Evolutionary conservation across 1,140 invertebrate genomes (phyloP), one percentile per base, ranked within the genome.

Genomic region (Drosophila kepulauana): DNA sequence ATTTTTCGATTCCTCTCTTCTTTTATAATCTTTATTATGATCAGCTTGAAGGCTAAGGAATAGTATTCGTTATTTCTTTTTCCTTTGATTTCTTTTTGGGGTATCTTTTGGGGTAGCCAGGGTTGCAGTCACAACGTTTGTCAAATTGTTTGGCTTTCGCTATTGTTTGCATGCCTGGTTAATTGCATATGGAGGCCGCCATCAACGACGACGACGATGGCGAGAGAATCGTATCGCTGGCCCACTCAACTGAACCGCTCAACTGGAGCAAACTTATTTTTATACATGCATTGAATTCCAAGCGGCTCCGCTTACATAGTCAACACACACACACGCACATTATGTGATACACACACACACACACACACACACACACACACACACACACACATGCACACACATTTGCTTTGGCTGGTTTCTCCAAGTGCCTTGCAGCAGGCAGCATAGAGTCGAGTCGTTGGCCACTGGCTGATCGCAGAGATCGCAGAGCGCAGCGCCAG

Each of bases 281-380:
- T 84, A 75, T 74, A 87, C 84, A 88, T 88, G 85, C 84, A 88
- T 84, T 88, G 74, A 89, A 89, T 88, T 88, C 84, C 84, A 88
- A 84, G 84, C 85, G 84, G 84, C 84, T 88, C 84, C 85, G 81
- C 89, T 89, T 89, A 88, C 85, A 88, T 70, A 72, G 64, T 62
- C 65, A 69, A 48, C 49, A 64, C 71, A 75, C 46, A 57, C 52
- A 35, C 35, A 68, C 5, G 30, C 25, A 25, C 0, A 25, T 25
- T 25, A 25, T 25, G 20, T 25, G 20, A 25, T 25, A 25, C 20
- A 38, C 35, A 65, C 13, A 13, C n/a, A 43, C 35, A 52, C n/a
- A 49, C 11, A 1, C 6, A 25, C 11, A 35, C 11, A 49, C 20
- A 52, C n/a, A 49, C 11, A 1, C 6, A 25, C 11, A 35, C 11